A percentile compares a stretch with the other conserved stretches of the same genome.
These are phyloP conservation scores for Agriopis aurantiaria DNA, from an alignment of 2,888 invertebrate species.

Conservation along the genomic window DNA sequence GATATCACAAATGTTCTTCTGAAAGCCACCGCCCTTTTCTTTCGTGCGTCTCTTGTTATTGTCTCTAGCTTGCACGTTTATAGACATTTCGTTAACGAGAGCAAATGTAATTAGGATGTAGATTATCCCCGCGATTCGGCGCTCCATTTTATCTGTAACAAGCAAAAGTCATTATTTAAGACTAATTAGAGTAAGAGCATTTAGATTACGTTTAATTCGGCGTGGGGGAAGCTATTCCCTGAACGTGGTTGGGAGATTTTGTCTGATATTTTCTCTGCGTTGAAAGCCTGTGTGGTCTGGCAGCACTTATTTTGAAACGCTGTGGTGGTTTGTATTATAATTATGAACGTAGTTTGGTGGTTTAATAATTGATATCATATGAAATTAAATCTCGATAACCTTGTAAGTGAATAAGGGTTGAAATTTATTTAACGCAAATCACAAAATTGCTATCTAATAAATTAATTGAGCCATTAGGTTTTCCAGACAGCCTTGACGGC, in stretches of 20 bases:
- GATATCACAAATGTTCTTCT: conserved; percentile 86
- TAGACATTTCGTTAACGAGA: conserved; percentile 80
- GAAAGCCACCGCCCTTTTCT: conserved; percentile 80
- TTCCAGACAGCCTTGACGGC: conserved; percentile 12
- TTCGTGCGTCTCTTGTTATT: conserved; percentile 78
- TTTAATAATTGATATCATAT: conserved; percentile 44
- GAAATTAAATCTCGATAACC: conserved; percentile 32
- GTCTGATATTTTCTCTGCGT: conserved; percentile 31
- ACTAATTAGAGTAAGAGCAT: conserved; percentile 42
- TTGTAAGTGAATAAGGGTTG: conserved; percentile 27
- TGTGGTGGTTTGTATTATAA: conserved; percentile 30
- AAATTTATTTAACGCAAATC: conserved; percentile 15
- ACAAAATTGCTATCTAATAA: conserved; percentile 12
- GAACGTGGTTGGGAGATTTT: conserved; percentile 33
- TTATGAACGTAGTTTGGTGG: conserved; percentile 40
- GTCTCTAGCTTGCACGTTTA: conserved; percentile 78
- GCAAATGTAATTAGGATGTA: conserved; percentile 79
- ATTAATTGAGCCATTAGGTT: conserved; percentile 10
- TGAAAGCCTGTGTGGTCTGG: conserved; percentile 32
- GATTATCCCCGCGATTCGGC: conserved; percentile 72
- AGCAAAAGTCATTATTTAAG: conserved; percentile 55
- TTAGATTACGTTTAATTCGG: conserved; percentile 45
- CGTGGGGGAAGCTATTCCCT: conserved; percentile 31
- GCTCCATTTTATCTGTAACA: conserved; percentile 84
- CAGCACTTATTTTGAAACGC: conserved; percentile 34